These are phyloP conservation scores for Anabacerthia variegaticeps DNA, from an alignment of 2,797 vertebrate species.

Conservation along the genomic window DNA sequence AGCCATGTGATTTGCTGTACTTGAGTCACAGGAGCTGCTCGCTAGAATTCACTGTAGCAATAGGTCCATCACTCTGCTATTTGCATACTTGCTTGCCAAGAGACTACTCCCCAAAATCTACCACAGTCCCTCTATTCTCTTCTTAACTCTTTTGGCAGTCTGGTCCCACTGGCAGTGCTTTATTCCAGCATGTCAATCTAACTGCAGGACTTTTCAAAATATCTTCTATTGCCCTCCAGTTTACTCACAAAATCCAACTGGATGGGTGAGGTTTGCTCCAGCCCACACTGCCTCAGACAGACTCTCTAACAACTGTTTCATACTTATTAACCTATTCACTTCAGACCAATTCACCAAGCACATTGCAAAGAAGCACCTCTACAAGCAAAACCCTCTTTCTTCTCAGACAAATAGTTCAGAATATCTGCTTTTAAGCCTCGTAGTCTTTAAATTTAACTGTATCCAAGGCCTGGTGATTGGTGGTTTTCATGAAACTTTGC, in stretches of 20 bases:
- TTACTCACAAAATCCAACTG: neutral
- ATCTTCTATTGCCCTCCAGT: neutral
- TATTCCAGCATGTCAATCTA: neutral
- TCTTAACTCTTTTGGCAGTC: neutral
- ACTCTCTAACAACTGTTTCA: neutral
- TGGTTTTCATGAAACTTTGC: neutral
- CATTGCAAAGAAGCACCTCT: neutral
- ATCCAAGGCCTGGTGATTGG: neutral
- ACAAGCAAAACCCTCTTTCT: neutral
- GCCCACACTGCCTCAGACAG: neutral
- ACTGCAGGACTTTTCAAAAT: neutral
- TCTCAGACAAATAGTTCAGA: neutral
- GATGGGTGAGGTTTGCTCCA: neutral
- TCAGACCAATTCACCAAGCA: neutral
- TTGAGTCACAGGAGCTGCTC: neutral
- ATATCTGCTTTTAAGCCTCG: neutral
- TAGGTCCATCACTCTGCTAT: neutral
- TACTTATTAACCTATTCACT: neutral
- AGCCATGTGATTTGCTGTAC: neutral
- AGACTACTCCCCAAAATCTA: neutral
- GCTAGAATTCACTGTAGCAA: constrained; percentile 13
- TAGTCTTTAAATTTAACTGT: neutral
- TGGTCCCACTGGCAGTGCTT: neutral
- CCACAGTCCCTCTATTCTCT: neutral
- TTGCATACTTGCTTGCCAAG: constrained; percentile 9